phyloP scores from a whole-genome alignment of 1,140 invertebrate species.

The Cyclargus thomasi region DNA sequence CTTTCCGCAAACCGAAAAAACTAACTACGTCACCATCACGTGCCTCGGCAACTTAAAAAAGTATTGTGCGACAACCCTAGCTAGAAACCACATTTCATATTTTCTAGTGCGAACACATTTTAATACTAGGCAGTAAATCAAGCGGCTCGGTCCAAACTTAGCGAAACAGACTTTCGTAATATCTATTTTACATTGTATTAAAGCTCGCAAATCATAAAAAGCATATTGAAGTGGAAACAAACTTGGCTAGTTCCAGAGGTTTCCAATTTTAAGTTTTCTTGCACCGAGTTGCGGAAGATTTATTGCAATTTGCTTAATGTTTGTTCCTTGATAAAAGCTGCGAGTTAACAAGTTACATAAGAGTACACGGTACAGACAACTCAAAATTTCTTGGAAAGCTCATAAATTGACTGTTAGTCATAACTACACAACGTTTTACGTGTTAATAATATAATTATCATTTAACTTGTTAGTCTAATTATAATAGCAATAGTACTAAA shows the following conservation, averaged over 20 bases:
- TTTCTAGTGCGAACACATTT: conserved; percentile 16
- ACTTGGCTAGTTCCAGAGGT: background rate
- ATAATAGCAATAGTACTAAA: no score
- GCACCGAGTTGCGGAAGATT: background rate
- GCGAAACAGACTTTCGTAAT: conserved; percentile 14
- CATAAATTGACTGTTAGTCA: background rate
- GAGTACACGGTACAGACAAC: no score
- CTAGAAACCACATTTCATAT: conserved; percentile 8
- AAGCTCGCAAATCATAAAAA: conserved; percentile 1
- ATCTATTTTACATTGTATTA: conserved; percentile 18
- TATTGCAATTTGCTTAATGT: conserved; percentile 3
- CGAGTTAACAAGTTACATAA: background rate
- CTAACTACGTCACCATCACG: no score
- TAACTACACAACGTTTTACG: background rate
- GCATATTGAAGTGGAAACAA: background rate
- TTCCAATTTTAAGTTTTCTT: background rate
- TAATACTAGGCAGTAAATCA: conserved; percentile 19
- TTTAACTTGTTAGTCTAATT: no score
- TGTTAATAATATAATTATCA: no score
- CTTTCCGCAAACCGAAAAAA: no score
- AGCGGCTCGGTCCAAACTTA: conserved; percentile 5
- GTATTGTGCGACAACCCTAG: conserved; percentile 4
- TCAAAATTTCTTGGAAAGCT: background rate
- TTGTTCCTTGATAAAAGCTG: background rate
- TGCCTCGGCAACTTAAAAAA: background rate